A percentile compares a stretch with the other conserved stretches of the same genome.
These are phyloP conservation scores for Charadrius vociferus DNA, from an alignment of 2,113 vertebrate genomes.

Conservation along the genomic window DNA sequence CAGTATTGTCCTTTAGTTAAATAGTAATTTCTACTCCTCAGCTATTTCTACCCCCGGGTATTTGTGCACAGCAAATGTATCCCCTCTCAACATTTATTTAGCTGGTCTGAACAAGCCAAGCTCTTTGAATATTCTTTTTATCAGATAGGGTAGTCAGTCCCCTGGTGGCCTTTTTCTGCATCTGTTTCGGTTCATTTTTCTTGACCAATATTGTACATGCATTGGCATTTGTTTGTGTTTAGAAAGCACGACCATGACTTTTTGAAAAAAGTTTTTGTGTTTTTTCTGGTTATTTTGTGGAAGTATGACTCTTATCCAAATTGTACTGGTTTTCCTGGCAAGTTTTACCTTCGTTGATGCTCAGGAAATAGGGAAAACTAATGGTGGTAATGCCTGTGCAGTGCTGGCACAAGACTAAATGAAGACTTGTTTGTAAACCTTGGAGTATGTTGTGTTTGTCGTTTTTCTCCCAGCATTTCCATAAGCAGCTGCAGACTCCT, in stretches of 20 bases:
- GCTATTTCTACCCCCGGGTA: slow-evolving; percentile 11
- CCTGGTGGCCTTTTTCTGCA: neutral
- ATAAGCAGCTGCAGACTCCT: neutral
- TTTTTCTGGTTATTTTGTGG: neutral
- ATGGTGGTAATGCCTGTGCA: neutral
- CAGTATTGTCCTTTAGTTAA: slow-evolving; percentile 57
- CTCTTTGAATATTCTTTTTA: neutral
- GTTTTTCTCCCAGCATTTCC: neutral
- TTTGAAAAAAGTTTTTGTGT: neutral
- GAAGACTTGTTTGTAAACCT: neutral
- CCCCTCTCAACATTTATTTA: slow-evolving; percentile 25
- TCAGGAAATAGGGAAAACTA: neutral
- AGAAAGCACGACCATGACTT: neutral
- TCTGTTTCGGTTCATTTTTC: slow-evolving; percentile 3
- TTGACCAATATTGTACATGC: neutral
- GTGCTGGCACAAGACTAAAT: neutral
- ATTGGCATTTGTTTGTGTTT: neutral
- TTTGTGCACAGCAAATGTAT: slow-evolving; percentile 4
- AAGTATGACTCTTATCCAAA: neutral
- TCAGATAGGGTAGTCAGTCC: neutral
- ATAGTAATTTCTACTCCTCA: slow-evolving; percentile 22
- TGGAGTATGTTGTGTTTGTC: neutral
- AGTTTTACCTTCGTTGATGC: neutral
- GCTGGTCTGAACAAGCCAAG: neutral
- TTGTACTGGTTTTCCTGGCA: neutral